Evolutionary conservation across 2,113 vertebrate species (phyloP).

Genomic region (Trogon melanurus): DNA sequence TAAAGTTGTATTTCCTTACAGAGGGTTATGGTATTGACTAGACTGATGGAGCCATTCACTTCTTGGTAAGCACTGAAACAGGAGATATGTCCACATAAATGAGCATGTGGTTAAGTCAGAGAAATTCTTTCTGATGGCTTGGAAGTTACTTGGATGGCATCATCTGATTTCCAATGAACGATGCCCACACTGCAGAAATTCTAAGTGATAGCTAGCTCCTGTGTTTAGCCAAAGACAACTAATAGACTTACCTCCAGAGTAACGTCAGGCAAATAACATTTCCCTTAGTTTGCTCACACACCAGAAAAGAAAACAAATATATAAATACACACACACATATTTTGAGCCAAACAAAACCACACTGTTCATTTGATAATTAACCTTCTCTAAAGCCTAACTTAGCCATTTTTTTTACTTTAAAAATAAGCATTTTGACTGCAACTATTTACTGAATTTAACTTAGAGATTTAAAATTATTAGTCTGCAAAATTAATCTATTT

Average conservation of each 20-base stretch:
- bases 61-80: background rate
- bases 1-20: slow-evolving; percentile 20
- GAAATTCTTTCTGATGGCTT: background rate
- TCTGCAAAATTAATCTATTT: background rate
- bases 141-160: background rate
- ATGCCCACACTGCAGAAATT: background rate
- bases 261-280: background rate
- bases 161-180: background rate
- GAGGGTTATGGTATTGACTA: background rate
- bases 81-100: background rate
- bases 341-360: background rate
- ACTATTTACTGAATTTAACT: background rate
- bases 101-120: background rate
- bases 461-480: background rate
- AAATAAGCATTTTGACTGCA: background rate
- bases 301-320: background rate
- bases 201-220: background rate
- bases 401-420: background rate
- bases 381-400: background rate
- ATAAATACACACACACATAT: background rate
- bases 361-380: background rate
- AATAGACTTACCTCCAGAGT: background rate
- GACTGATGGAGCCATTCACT: background rate
- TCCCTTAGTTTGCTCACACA: background rate
- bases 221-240: background rate